These are phyloP conservation scores for Leptobrachium leishanense DNA, from an alignment of 2,113 vertebrate genomes.

Conservation along the genomic window DNA sequence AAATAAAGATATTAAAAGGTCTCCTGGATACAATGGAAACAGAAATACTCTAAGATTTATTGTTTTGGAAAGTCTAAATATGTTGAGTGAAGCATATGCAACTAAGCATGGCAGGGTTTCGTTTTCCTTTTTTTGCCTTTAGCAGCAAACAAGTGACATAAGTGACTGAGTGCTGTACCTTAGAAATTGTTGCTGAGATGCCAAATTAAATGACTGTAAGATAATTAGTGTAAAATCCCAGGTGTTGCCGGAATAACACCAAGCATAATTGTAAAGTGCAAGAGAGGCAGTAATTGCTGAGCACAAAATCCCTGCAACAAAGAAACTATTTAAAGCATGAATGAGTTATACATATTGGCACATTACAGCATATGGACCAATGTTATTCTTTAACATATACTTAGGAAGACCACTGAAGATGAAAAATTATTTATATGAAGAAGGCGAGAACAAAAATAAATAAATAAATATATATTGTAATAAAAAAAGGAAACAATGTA, in stretches of 20 bases:
- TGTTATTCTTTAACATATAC: background rate
- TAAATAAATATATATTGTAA: no score
- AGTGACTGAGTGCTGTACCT: conserved; percentile 44
- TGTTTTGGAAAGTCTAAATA: background rate
- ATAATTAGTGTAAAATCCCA: conserved; percentile 52
- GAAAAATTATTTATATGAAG: background rate
- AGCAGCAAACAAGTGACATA: conserved; percentile 44
- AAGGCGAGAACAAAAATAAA: background rate
- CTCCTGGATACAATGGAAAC: no score
- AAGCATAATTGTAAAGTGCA: conserved; percentile 48
- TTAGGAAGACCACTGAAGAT: background rate
- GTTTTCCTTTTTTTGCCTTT: conserved; percentile 38
- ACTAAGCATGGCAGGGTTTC: conserved; percentile 14
- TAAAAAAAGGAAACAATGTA: no score
- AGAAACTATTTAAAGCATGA: conserved; percentile 49
- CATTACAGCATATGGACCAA: conserved; percentile 28
- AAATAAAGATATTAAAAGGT: no score
- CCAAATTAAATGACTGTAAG: conserved; percentile 52
- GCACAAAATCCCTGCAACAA: conserved; percentile 44
- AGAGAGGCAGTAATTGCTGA: conserved; percentile 42
- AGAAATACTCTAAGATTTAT: no score
- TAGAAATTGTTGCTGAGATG: conserved; percentile 48
- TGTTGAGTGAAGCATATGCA: conserved; percentile 42
- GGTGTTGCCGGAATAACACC: conserved; percentile 50
- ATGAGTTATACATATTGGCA: conserved; percentile 46